Evolutionary conservation across 2,113 vertebrate species (phyloP).

Genomic region (Podarcis raffonei): DNA sequence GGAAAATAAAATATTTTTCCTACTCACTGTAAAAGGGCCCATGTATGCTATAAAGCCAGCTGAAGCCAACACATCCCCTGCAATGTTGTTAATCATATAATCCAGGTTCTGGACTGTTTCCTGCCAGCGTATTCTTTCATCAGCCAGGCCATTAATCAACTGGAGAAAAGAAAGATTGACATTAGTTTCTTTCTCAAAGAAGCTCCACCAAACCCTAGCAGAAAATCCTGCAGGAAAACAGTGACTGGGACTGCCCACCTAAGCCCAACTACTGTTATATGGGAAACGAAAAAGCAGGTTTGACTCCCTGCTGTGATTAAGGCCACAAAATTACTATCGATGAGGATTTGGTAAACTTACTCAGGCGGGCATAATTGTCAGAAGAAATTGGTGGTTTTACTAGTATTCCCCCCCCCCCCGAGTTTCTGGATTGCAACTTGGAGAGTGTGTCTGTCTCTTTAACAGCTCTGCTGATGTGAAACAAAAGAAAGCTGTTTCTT

Average conservation of each 20-base stretch:
- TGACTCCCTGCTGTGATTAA: not conserved
- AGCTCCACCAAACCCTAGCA: not conserved
- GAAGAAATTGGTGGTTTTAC: not conserved
- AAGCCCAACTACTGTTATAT: not conserved
- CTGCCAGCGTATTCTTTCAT: constrained; percentile 90
- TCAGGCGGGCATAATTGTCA: not conserved
- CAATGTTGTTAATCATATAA: constrained; percentile 83
- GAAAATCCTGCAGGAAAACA: not conserved
- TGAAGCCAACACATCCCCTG: constrained; percentile 84
- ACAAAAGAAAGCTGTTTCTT: no score
- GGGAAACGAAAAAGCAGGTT: not conserved
- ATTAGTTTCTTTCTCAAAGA: not conserved
- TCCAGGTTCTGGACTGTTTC: constrained; percentile 85
- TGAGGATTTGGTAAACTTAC: not conserved
- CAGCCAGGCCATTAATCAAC: constrained; percentile 88
- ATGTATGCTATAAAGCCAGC: constrained; percentile 90
- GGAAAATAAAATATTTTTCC: not conserved
- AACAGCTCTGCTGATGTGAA: no score
- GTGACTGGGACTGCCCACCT: not conserved
- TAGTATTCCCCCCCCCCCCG: not conserved
- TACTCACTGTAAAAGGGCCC: constrained; percentile 91
- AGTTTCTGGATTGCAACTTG: no score
- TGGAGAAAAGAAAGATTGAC: constrained; percentile 52
- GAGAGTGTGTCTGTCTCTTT: no score
- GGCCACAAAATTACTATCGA: not conserved